Evolutionary conservation across 2,797 vertebrate genomes (phyloP).

Genomic region (Poeciliopsis presidionis): DNA sequence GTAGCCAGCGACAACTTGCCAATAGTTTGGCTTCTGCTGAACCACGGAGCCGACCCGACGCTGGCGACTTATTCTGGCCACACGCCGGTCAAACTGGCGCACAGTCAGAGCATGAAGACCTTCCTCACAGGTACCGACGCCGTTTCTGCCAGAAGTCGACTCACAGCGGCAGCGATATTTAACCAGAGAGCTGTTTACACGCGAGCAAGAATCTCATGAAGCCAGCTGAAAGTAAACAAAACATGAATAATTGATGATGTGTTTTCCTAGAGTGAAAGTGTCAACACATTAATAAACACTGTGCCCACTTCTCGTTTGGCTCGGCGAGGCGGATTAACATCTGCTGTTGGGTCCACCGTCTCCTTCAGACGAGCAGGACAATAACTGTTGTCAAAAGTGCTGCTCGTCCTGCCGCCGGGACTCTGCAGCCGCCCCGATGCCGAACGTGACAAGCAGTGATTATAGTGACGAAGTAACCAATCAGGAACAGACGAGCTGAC

Average conservation of each 20-base stretch:
- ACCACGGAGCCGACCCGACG: conserved; percentile 95
- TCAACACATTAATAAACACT: conserved; percentile 23
- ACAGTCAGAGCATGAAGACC: conserved; percentile 91
- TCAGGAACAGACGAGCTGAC: neutral
- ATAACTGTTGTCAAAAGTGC: neutral
- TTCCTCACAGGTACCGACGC: conserved; percentile 89
- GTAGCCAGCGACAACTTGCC: conserved; percentile 96
- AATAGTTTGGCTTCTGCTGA: conserved; percentile 94
- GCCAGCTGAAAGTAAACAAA: conserved; percentile 15
- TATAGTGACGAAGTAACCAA: neutral
- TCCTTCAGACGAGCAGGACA: neutral
- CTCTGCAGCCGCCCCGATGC: neutral
- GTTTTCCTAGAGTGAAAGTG: conserved; percentile 17
- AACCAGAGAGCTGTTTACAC: neutral
- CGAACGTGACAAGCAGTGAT: neutral
- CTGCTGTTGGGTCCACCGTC: neutral
- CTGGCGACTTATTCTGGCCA: conserved; percentile 97
- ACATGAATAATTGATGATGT: conserved; percentile 23
- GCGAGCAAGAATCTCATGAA: conserved; percentile 2
- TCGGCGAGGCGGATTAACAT: neutral
- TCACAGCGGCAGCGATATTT: neutral
- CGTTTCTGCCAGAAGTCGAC: neutral
- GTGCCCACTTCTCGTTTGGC: neutral
- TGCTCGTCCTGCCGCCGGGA: neutral
- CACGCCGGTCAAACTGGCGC: conserved; percentile 93